A percentile compares a stretch with the other conserved stretches of the same genome.
Evolutionary conservation across 35 echinoderm and acorn worm genomes (phyloP).

Genomic region (Lytechinus pictus): DNA sequence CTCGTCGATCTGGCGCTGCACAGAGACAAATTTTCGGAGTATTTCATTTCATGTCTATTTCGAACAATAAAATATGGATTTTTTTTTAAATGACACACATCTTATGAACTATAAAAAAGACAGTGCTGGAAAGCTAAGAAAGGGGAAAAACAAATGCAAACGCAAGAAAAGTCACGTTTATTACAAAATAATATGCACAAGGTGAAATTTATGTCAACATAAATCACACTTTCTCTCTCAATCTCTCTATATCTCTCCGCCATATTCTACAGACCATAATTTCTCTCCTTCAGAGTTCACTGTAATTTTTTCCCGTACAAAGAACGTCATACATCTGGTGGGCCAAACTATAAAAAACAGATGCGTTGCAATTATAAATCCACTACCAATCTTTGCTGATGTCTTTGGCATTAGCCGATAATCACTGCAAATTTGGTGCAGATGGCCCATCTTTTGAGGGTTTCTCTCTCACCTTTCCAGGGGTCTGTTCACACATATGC

Average conservation of each 20-base stretch:
- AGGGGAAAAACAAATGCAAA: too few relatives aligned
- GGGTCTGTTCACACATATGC: neutral
- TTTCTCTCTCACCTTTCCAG: neutral
- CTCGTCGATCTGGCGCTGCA: too few relatives aligned
- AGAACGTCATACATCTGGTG: neutral
- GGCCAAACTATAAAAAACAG: neutral
- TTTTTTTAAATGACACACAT: too few relatives aligned
- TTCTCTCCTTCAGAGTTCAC: neutral
- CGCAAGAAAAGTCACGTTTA: too few relatives aligned
- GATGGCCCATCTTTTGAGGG: neutral
- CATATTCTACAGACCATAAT: neutral
- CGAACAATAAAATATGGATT: too few relatives aligned
- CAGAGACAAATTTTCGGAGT: too few relatives aligned
- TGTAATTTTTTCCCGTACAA: neutral
- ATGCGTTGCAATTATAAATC: conserved; percentile 13
- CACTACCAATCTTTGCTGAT: neutral
- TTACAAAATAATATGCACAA: too few relatives aligned
- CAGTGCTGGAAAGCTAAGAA: too few relatives aligned
- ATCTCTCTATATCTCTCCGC: neutral
- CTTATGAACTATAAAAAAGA: too few relatives aligned
- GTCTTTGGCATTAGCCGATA: conserved; percentile 17
- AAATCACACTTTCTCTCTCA: neutral
- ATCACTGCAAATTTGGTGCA: neutral
- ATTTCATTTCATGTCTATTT: too few relatives aligned
- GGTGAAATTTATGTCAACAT: too few relatives aligned